Base-by-base conservation (phyloP, 2,797 vertebrate species). In the Acanthurus tractus region DNA sequence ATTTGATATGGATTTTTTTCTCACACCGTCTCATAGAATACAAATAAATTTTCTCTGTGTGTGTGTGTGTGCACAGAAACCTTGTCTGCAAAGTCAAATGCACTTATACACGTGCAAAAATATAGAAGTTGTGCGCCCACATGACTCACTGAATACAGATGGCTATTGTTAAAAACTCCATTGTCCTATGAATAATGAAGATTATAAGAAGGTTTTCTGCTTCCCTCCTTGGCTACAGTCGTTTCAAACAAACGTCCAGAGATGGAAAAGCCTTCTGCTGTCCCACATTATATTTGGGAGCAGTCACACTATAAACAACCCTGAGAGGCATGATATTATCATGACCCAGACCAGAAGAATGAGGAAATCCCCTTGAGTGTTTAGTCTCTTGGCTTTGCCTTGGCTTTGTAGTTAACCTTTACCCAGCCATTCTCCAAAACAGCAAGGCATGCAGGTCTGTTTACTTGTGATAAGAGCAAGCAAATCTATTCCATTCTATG, bases 391-490 rank as follows among this genome's bases (percentile, higher is more conserved):
- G 62, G 80, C 83, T 82, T 88, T 58, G 88, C 77, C 88, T 86
- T 79, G 81, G 78, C 88, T 91, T 90, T 91, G 84, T 90, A 86
- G 93, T 95, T 93, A 90, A 93, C 89, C 88, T 93, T 94, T 94
- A 92, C 86, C 86, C 90, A 74, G 78, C 55, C 78, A 18, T 81
- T 84, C 82, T 85, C 67, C 74, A 74, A 79, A 87, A 83, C 82
- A 78, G 82, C 73, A 59, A 78, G 79, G 65, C 84, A 70, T 70
- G 78, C 79, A 82, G 74, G 74, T 72, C 82, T 92, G 90, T 91
- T 91, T 88, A 83, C 74, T 83, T 25, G 55, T 72, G 92, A 95
- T 94, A 93, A 93, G 88, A 85, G 64, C 65, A 53, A 74, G 82
- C 83, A 78, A 52, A 62, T 79, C 58, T 59, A 82, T 87, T 91